Base-by-base conservation (phyloP, 2,888 invertebrate species). In the Holacanthella duospinosa region DNA sequence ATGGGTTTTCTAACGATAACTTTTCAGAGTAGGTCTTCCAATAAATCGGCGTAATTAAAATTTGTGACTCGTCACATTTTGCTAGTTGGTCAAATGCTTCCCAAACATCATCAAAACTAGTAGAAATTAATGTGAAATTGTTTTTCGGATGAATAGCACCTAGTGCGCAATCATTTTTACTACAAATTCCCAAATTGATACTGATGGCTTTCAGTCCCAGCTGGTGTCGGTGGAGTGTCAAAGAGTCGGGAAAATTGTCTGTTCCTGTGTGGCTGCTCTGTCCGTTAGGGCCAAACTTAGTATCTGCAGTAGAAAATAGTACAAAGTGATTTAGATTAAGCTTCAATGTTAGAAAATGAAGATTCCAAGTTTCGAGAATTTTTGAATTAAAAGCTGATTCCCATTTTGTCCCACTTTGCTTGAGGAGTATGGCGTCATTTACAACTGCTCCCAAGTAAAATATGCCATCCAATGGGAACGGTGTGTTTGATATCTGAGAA, bases 391-490 rank as follows among this genome's bases (percentile, higher is more conserved):
- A 67, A 25, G 56, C 57, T 1, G 43, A 54, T 27, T 64, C 29
- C 43, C 61, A 69, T 12, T 66, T 67, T 29, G 66, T 65, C 66
- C 65, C 66, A 1, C 65, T 67, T 48, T 69, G 69, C 54, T 67
- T 69, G 2, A 54, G 55, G 24, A 65, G 59, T 27, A 59, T 63
- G 12, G 58, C 64, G 27, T 69, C 69, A 19, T 57, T 29, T 3
- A 69, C 36, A 1, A 63, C 61, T 28, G 66, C 67, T 16, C 67
- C 69, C 6, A 64, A 64, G 57, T 69, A 67, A 6, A 66, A 58
- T n/a, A 69, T 56, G 2, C 69, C 69, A 29, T 66, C 25, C n/a
- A 69, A 55, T n/a, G 62, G 69, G 19, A 27, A 56, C 43, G n/a
- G 57, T 62, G 1, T 67, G 9, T 36, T 6, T 16, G 21, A 48